A percentile compares a stretch with the other conserved stretches of the same genome.
These are phyloP conservation scores for Gopherus evgoodei DNA, from an alignment of 2,113 vertebrate species.

Conservation along the genomic window DNA sequence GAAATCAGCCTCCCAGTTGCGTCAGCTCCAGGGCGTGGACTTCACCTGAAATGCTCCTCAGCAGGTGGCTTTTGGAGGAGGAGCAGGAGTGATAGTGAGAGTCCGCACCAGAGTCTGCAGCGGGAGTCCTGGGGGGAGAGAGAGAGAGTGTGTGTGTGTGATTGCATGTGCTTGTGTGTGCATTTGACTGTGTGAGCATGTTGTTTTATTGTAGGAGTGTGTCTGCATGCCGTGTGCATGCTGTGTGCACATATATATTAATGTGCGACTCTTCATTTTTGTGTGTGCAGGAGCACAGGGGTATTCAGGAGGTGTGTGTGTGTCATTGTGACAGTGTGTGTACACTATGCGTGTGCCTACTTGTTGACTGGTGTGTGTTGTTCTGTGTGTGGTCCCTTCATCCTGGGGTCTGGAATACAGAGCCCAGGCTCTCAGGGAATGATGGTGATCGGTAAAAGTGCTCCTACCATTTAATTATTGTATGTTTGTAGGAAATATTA, in stretches of 20 bases:
- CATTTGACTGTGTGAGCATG: background rate
- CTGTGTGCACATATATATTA: background rate
- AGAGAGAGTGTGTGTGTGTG: background rate
- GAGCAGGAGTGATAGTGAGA: constrained; percentile 45
- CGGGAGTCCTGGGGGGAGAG: constrained; percentile 8
- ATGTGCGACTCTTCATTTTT: background rate
- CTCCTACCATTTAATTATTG: background rate
- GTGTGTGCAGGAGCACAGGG: constrained; percentile 12
- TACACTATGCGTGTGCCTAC: constrained; percentile 1
- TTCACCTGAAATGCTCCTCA: constrained; percentile 73
- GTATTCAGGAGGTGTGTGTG: background rate
- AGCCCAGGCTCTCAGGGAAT: background rate
- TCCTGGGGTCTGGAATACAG: accelerated
- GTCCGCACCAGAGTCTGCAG: constrained; percentile 17
- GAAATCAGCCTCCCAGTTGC: constrained; percentile 38
- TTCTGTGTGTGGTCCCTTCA: background rate
- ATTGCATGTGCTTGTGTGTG: background rate
- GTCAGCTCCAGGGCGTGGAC: constrained; percentile 73
- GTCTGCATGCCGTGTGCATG: background rate
- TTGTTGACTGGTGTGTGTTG: constrained; percentile 14
- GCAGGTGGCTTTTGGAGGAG: constrained; percentile 55
- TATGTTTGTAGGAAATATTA: background rate
- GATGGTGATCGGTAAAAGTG: background rate
- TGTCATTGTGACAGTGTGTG: background rate
- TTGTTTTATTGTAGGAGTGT: background rate